Conservation (phyloP, 2,888 invertebrate species). For the Thera britannica region DNA sequence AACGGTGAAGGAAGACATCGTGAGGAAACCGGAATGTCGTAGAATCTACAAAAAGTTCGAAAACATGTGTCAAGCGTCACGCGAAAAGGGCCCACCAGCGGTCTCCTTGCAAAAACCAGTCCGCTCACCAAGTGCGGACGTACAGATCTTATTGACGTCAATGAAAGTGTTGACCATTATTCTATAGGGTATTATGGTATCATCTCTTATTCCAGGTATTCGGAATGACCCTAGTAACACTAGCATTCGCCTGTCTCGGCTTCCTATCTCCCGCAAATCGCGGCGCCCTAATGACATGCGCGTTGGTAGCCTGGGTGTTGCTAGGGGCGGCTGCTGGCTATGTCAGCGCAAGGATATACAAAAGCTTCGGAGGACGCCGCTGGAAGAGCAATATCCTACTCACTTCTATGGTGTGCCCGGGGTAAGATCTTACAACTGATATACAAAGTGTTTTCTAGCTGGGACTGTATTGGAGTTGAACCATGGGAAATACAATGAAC, state of each 20-base stretch:
- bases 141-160: too few relatives aligned
- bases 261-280: constrained; percentile 99
- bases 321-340: constrained; percentile 98
- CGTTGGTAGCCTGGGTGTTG: constrained; percentile 98
- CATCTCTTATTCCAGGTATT: constrained; percentile 80
- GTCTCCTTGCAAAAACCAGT: too few relatives aligned
- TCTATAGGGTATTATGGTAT: too few relatives aligned
- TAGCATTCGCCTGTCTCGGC: constrained; percentile 99
- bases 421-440: constrained; percentile 84
- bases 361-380: constrained; percentile 98
- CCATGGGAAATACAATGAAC: too few relatives aligned
- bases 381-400: constrained; percentile 99
- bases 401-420: constrained; percentile 98
- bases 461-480: too few relatives aligned
- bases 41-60: too few relatives aligned
- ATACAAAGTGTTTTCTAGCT: background rate
- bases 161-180: too few relatives aligned
- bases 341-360: constrained; percentile 98
- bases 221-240: constrained; percentile 97
- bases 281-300: constrained; percentile 99
- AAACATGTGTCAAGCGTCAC: too few relatives aligned
- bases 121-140: too few relatives aligned
- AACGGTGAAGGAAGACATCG: too few relatives aligned
- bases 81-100: too few relatives aligned
- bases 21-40: too few relatives aligned